Percentiles rank a stretch among this genome's conserved stretches.
Evolutionary conservation across 2,888 invertebrate genomes (phyloP).

Genomic region (Halictus quadricinctus): DNA sequence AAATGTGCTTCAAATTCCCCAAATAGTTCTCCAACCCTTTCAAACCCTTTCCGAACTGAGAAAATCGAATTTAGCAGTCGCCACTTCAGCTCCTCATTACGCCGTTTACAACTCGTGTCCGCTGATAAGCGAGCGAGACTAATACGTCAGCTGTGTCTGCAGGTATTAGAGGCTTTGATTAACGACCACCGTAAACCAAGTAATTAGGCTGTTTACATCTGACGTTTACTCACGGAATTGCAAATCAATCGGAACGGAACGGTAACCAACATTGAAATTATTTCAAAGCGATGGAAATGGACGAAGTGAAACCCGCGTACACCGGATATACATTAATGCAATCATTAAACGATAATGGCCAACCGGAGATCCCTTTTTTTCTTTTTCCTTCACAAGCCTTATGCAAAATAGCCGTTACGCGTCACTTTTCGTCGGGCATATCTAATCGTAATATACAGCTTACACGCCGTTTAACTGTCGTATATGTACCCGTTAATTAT

Average conservation of each 20-base stretch:
- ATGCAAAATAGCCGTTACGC: constrained; percentile 33
- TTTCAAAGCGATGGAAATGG: background rate
- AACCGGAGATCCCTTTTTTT: background rate
- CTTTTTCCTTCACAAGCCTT: background rate
- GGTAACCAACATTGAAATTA: background rate
- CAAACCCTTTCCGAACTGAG: background rate
- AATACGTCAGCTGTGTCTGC: background rate
- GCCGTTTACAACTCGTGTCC: background rate
- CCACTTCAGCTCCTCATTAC: background rate
- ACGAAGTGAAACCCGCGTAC: background rate
- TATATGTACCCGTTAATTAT: constrained; percentile 33
- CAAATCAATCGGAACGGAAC: background rate
- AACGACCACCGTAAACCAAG: background rate
- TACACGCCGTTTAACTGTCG: constrained; percentile 35
- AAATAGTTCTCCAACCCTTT: background rate
- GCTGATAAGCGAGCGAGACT: background rate
- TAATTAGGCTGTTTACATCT: background rate
- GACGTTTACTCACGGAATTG: background rate
- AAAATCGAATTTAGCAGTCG: background rate
- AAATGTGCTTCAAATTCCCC: background rate
- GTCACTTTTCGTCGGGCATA: constrained; percentile 38
- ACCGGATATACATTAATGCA: constrained; percentile 8
- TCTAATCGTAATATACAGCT: constrained; percentile 44
- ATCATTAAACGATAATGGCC: constrained; percentile 29
- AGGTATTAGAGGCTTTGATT: background rate